Base-by-base conservation (phyloP, 1,140 invertebrate species). In the Stegodyphus mimosarum region DNA sequence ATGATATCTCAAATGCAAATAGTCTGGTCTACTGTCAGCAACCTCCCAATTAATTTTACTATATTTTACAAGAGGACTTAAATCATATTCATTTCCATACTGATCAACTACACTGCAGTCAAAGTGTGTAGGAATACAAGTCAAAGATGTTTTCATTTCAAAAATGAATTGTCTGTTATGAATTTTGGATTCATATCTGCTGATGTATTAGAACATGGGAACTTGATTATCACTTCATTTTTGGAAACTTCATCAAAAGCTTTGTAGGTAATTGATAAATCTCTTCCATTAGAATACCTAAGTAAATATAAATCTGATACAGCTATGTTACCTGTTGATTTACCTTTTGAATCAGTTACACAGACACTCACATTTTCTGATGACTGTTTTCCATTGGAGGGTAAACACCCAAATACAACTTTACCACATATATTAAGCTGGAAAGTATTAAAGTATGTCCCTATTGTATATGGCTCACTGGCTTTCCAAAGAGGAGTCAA, bases 61-160 rank as follows among this genome's bases (percentile, higher is more conserved):
- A 11, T 52, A 67, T 33, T 52, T 71, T 18, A 53, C 52, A 3
- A 87, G 55, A 17, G 79, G 63, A 49, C 17, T 75, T 13, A 87
- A 69, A 69, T 87, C 86, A 79, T 87, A 87, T 60, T 83, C 74
- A 74, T 83, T 83, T 17, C 86, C 86, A 17, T 48, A 15, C 33
- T 33, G n/a, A 67, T 83, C 80, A 48, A 60, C 51, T 49, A 83
- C 55, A 50, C 18, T 77, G 50, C 86, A 87, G 17, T 83, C 79
- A 79, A 78, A 55, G 13, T n/a, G n/a, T 6, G 11, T 13, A 13
- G 79, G 66, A 18, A 87, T 69, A 87, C 90, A 91, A 0, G 90
- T 89, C 48, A 89, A 69, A 55, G 87, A 86, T 11, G 90, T 90
- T 18, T 88, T 86, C 89, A 90, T 90, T 64, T 87, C 86, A 86